Base-by-base conservation (phyloP, 1,140 invertebrate species). In the Penaeus vannamei region DNA sequence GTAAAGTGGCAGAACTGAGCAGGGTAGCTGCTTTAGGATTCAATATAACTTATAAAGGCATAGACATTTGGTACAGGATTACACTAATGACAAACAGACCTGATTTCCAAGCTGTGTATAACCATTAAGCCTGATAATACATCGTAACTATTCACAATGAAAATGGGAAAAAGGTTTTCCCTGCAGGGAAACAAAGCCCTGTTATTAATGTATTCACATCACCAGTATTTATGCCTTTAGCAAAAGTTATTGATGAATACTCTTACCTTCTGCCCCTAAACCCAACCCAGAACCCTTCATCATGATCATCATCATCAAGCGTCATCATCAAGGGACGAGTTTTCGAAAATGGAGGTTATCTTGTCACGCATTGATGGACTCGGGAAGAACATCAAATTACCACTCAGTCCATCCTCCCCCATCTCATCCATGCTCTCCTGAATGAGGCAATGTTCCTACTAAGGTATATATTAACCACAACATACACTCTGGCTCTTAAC, bases 321-420 rank as follows among this genome's bases (percentile, higher is more conserved):
- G 87, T 88, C 87, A 87, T 88, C 87, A 84, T 59, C 46, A 80
- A 36, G 53, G 62, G 64, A 60, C 80, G 87, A 84, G 81, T 82
- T 88, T 88, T 88, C 87, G 66, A 88, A 84, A 88, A 88, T 88
- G 87, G 87, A 83, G 81, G 87, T 59, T 77, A 88, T 42, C 81
- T 88, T 88, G 87, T 88, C 87, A 82, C 82, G 81, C 87, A 88
- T 88, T 80, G 87, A 84, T 84, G 81, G 76, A 76, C 87, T 88
- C 82, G 87, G 81, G 87, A 88, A 69, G 87, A 88, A 88, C 87
- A 88, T 61, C 87, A 88, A 88, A 88, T 88, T 88, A 88, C 87
- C 87, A 84, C 64, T 69, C 80, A 88, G 87, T 84, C 87, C 87
- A 84, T 72, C 87, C 64, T 82, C 64, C 79, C 66, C 87, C 53